Evolutionary conservation across 2,888 invertebrate genomes (phyloP).

Genomic region (Eustalomyia histrio): DNA sequence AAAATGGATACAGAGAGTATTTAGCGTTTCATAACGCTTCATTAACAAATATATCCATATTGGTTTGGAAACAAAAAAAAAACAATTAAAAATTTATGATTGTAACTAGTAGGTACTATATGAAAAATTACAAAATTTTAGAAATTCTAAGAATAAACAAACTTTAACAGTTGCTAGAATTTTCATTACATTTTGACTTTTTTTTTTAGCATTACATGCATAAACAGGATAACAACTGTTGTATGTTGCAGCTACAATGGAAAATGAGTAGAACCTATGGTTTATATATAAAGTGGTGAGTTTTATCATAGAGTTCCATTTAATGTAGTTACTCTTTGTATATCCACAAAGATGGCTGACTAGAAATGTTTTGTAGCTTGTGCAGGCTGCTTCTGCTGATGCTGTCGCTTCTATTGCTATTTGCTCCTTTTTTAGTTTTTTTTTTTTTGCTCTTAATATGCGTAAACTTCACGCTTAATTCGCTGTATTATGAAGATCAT

Average conservation of each 20-base stretch:
- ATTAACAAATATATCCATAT: slow-evolving; percentile 7
- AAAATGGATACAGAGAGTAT: not conserved
- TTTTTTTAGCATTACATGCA: not conserved
- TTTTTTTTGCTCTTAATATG: slow-evolving; percentile 72
- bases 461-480: slow-evolving; percentile 79
- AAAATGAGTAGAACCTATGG: not conserved
- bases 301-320: not conserved
- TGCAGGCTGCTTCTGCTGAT: not conserved
- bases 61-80: slow-evolving; percentile 11
- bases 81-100: slow-evolving; percentile 38
- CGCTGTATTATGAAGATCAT: slow-evolving; percentile 68
- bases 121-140: not conserved
- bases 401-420: not conserved
- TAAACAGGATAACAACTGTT: slow-evolving; percentile 49
- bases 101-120: not conserved
- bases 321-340: too few relatives aligned
- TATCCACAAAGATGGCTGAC: not conserved
- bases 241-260: not conserved
- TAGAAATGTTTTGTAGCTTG: not conserved
- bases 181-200: not conserved
- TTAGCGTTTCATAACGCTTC: slow-evolving; percentile 41
- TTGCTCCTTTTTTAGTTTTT: not conserved
- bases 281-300: slow-evolving; percentile 44
- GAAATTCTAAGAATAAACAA: not conserved
- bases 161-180: slow-evolving; percentile 5